phyloP scores from a whole-genome alignment of 2,888 invertebrate species.

The Chymomyza caudatula region DNA sequence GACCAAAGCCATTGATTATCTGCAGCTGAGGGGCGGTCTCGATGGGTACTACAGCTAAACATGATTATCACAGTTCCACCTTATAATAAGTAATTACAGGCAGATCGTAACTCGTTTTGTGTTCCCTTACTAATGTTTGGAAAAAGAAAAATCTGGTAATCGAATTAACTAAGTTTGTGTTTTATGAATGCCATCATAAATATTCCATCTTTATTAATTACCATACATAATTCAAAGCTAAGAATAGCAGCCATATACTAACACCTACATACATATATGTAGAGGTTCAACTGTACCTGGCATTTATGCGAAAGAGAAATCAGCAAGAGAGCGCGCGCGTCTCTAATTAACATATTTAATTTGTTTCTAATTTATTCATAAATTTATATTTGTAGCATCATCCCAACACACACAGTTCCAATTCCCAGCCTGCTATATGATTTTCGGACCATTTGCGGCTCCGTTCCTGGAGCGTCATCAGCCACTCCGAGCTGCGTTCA shows the following conservation, averaged over 20 bases:
- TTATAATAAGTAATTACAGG: conserved; percentile 54
- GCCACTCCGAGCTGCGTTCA: conserved; percentile 6
- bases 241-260: conserved; percentile 7
- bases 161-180: conserved; percentile 72
- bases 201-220: conserved; percentile 71
- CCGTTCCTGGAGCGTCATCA: conserved; percentile 16
- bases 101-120: conserved; percentile 23
- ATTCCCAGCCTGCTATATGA: background rate
- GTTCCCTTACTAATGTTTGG: background rate
- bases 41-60: conserved; percentile 35
- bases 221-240: conserved; percentile 62
- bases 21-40: background rate
- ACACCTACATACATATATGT: background rate
- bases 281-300: background rate
- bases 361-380: conserved; percentile 73
- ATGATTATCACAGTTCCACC: conserved; percentile 73
- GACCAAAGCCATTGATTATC: background rate
- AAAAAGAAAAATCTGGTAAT: conserved; percentile 50
- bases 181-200: conserved; percentile 73
- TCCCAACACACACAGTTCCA: conserved; percentile 12
- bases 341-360: conserved; percentile 68
- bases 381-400: conserved; percentile 70
- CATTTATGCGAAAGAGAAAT: conserved; percentile 36
- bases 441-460: background rate
- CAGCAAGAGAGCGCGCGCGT: conserved; percentile 23